Evolutionary conservation across 2,797 vertebrate species (phyloP).

Genomic region (Meriones psammophilus): DNA sequence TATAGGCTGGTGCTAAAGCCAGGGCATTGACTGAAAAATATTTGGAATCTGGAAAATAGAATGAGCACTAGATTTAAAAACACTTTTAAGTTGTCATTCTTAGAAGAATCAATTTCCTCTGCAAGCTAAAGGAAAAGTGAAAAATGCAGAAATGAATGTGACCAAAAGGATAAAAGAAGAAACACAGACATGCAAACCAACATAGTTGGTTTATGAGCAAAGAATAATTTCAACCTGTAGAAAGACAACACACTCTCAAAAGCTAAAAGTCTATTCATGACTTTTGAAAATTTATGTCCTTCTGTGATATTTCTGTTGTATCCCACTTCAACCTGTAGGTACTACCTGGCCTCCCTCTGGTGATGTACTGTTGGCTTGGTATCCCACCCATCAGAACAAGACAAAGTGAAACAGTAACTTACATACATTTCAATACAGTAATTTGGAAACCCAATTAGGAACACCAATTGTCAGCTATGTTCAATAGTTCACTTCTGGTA

Average conservation of each 20-base stretch:
- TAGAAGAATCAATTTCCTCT: conserved; percentile 37
- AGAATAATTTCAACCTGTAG: not conserved
- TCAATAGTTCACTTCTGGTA: conserved; percentile 60
- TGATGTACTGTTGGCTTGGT: not conserved
- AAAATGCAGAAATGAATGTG: not conserved
- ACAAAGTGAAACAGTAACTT: conserved; percentile 23
- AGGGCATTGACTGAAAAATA: not conserved
- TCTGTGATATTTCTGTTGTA: conserved; percentile 35
- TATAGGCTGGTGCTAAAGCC: not conserved
- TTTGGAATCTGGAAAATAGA: conserved; percentile 15
- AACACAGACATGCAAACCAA: not conserved
- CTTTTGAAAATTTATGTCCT: conserved; percentile 8
- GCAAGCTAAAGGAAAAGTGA: conserved; percentile 16
- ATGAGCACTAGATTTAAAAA: conserved; percentile 15
- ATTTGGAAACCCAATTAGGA: conserved; percentile 56
- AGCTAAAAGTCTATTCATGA: conserved; percentile 4
- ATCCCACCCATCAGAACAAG: not conserved
- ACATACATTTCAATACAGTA: conserved; percentile 4
- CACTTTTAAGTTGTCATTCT: not conserved
- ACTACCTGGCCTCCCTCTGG: conserved; percentile 20
- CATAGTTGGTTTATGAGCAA: not conserved
- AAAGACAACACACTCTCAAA: not conserved
- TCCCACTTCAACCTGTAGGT: conserved; percentile 36
- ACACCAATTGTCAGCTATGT: conserved; percentile 64
- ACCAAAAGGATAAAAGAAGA: not conserved